Percentiles rank a stretch among this genome's conserved stretches.
Conservation (phyloP, 1,140 invertebrate species). For the Coptotermes formosanus region DNA sequence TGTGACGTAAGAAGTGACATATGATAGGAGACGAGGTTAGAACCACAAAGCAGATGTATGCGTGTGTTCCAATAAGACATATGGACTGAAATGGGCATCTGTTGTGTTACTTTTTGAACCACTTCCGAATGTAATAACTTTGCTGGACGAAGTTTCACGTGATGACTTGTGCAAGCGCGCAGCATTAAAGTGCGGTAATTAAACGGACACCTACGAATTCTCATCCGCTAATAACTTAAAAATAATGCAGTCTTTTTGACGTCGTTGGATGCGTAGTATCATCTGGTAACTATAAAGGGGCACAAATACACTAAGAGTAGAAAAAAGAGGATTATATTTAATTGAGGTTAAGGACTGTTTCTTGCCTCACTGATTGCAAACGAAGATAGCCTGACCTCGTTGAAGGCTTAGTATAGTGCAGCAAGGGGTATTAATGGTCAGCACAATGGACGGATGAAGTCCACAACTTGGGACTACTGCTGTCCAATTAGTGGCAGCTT, state of each 20-base stretch:
- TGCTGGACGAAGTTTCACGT: background rate
- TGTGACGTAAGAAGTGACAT: background rate
- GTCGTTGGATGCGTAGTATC: background rate
- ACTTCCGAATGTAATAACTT: background rate
- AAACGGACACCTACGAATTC: background rate
- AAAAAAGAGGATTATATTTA: background rate
- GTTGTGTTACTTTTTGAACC: background rate
- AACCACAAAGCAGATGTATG: background rate
- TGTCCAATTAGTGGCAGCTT: constrained; percentile 17
- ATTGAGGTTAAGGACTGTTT: background rate
- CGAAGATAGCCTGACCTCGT: background rate
- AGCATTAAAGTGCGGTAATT: background rate
- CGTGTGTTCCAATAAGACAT: background rate
- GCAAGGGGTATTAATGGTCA: background rate
- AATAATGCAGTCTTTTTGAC: background rate
- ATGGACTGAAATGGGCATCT: background rate
- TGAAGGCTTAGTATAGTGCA: background rate
- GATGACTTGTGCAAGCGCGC: background rate
- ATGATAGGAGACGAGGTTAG: background rate
- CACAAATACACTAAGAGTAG: background rate
- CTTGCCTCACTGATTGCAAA: background rate
- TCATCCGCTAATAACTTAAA: background rate
- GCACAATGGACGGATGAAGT: too few relatives aligned
- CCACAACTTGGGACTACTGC: background rate
- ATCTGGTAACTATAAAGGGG: background rate